Base-by-base conservation (phyloP, 2,888 invertebrate genomes). In the Drosophila nr. perissopoda region DNA sequence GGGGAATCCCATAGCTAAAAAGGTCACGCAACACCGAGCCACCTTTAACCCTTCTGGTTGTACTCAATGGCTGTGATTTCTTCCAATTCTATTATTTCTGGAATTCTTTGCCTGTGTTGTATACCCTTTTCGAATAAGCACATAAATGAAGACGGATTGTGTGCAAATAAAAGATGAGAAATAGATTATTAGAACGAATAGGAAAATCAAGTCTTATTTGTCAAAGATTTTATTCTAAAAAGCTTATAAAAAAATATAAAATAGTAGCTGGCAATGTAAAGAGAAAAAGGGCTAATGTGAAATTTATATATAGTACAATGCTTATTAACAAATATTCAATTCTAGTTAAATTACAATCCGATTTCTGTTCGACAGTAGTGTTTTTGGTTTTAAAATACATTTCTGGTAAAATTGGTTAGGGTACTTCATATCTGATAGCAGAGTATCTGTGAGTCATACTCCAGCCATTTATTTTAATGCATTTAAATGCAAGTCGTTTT, bases 21-120 rank as follows among this genome's bases (percentile, higher is more conserved):
- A 66, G 45, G 76, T 80, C 80, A 72, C 63, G 65, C 60, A 80
- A 60, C 38, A 54, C 21, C 53, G 29, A 53, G 13, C 29, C 49
- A 60, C 49, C 72, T 73, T 51, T 48, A 78, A 66, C 73, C 73
- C 64, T 76, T 71, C 48, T 29, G 51, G 38, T 29, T 65, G 53
- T 36, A 48, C 48, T 36, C 52, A 70, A 61, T 65, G 53, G 58
- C 51, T 48, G 33, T 40, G 25, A 63, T 69, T 72, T 83, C 36
- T 49, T 54, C 53, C 52, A 48, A 18, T 62, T 29, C 42, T 49
- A 52, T 72, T 72, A 60, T 51, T 72, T 73, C 45, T 45, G 13
- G 27, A 53, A 63, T 63, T 53, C 63, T 53, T 60, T 38, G 33
- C 38, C 29, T 57, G 53, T 51, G 61, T 52, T 11, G 16, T 27